Evolutionary conservation across 2,888 invertebrate species (phyloP).

Genomic region (Zhuqinia jingwanae): DNA sequence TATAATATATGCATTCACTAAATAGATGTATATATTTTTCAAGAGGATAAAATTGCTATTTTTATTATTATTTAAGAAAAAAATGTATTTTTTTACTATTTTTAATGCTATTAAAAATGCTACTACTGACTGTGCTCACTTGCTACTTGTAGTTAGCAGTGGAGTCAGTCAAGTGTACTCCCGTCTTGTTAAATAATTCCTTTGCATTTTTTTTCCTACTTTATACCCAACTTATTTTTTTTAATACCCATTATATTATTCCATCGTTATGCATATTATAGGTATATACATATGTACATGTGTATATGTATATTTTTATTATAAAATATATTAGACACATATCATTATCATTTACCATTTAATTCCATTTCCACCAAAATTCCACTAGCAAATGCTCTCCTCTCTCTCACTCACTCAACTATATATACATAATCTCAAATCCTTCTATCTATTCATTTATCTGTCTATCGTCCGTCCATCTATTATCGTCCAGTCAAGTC

Average conservation of each 20-base stretch:
- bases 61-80: constrained; percentile 36
- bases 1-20: background rate
- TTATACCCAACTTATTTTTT: background rate
- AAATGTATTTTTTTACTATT: constrained; percentile 6
- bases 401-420: background rate
- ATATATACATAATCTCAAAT: background rate
- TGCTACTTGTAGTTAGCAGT: background rate
- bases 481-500: background rate
- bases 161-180: constrained; percentile 49
- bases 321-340: too few relatives aligned
- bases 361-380: constrained; percentile 17
- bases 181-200: background rate
- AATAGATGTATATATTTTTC: too few relatives aligned
- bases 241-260: background rate
- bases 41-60: constrained; percentile 41
- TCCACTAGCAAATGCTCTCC: too few relatives aligned
- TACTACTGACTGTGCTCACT: background rate
- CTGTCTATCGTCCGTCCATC: background rate
- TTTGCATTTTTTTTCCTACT: background rate
- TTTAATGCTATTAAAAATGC: constrained; percentile 34
- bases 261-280: too few relatives aligned
- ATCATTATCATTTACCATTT: constrained; percentile 9
- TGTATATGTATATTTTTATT: background rate
- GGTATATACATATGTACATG: too few relatives aligned
- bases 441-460: background rate